Evolutionary conservation across 1,140 invertebrate species (phyloP).

Genomic region (Subanguina moxae): DNA sequence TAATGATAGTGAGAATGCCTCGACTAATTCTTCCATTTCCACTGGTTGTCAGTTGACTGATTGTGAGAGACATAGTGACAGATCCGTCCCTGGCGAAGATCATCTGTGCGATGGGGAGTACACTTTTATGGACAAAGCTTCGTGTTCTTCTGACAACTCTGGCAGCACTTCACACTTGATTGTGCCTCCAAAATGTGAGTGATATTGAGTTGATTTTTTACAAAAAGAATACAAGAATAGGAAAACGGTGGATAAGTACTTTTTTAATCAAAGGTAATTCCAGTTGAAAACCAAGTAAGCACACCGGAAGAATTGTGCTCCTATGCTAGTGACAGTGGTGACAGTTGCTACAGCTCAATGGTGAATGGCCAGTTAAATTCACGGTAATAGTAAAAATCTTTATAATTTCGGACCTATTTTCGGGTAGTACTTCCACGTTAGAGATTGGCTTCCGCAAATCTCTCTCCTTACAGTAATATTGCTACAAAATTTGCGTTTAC

Average conservation of each 20-base stretch:
- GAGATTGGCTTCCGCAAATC: too few species aligned
- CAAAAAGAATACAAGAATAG: neutral
- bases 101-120: slow-evolving; percentile 11
- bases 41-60: neutral
- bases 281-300: slow-evolving; percentile 1
- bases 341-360: slow-evolving; percentile 40
- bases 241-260: too few species aligned
- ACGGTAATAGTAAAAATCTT: neutral
- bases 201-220: too few species aligned
- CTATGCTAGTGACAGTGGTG: slow-evolving; percentile 32
- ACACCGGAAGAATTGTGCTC: slow-evolving; percentile 30
- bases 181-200: slow-evolving; percentile 25
- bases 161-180: slow-evolving; percentile 13
- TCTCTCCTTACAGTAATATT: too few species aligned
- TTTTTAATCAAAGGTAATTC: too few species aligned
- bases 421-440: too few species aligned
- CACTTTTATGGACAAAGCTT: slow-evolving; percentile 21
- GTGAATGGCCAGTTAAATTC: slow-evolving; percentile 30
- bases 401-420: too few species aligned
- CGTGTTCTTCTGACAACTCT: slow-evolving; percentile 18
- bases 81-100: too few species aligned
- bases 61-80: too few species aligned
- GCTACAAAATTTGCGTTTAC: neutral
- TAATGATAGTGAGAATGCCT: neutral
- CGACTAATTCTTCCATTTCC: neutral